phyloP scores from a whole-genome alignment of 2,888 invertebrate species.

The Apamea monoglypha region DNA sequence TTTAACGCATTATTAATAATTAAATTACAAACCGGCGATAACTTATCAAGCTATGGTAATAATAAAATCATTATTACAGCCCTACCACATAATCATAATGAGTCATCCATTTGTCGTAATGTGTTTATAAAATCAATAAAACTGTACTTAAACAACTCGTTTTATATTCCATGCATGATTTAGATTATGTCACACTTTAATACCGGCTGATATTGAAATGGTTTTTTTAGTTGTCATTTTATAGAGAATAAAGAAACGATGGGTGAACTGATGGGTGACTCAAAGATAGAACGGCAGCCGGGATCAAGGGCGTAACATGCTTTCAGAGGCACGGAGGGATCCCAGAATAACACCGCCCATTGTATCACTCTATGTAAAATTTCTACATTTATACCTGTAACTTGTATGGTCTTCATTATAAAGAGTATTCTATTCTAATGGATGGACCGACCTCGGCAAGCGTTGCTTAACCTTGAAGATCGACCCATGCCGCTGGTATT shows the following conservation, averaged over 20 bases:
- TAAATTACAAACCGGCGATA: conserved; percentile 20
- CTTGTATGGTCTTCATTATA: too few species aligned
- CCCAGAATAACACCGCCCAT: too few species aligned
- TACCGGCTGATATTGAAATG: background rate
- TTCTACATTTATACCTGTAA: too few species aligned
- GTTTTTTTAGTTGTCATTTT: too few species aligned
- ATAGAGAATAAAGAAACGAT: too few species aligned
- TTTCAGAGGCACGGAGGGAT: background rate
- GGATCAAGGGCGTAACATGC: background rate
- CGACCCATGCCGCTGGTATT: background rate
- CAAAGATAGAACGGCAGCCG: background rate
- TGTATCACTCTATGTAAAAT: too few species aligned
- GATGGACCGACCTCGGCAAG: background rate
- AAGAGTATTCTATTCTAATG: too few species aligned
- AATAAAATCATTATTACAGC: conserved; percentile 10
- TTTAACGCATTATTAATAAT: conserved; percentile 21
- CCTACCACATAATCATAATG: conserved; percentile 35
- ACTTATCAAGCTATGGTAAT: conserved; percentile 20
- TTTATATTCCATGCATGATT: conserved; percentile 33
- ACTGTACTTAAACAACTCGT: conserved; percentile 5
- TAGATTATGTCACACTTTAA: conserved; percentile 20
- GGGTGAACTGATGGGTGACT: too few species aligned
- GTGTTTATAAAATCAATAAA: conserved; percentile 46
- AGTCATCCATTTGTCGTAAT: conserved; percentile 30
- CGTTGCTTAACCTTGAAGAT: background rate